Evolutionary conservation across 1,140 invertebrate species (phyloP).

Genomic region (Neodiprion virginianus): DNA sequence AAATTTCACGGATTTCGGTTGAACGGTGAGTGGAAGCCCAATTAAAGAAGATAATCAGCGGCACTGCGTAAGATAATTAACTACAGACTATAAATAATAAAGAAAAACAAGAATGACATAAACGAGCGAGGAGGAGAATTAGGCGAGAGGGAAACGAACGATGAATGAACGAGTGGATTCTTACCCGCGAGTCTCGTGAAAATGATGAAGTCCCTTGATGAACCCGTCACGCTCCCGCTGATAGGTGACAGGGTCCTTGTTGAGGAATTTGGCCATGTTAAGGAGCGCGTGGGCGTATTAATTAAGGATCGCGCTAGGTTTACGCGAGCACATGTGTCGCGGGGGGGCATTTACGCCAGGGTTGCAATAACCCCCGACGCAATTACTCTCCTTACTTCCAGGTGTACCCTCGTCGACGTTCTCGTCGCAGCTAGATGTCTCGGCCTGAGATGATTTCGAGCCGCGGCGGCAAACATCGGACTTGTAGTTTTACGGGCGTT

Average conservation of each 20-base stretch:
- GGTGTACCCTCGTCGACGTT: conserved; percentile 26
- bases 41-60: not conserved
- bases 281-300: conserved; percentile 38
- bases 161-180: conserved; percentile 38
- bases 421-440: conserved; percentile 40
- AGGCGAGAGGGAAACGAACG: conserved; percentile 13
- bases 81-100: not conserved
- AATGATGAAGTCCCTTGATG: conserved; percentile 80
- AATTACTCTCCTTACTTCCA: conserved; percentile 14
- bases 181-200: conserved; percentile 86
- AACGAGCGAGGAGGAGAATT: not conserved
- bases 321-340: conserved; percentile 43
- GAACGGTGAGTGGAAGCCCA: conserved; percentile 9
- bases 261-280: conserved; percentile 72
- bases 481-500: too few relatives aligned
- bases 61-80: conserved; percentile 13
- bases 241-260: conserved; percentile 76
- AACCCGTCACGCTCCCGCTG: conserved; percentile 76
- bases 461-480: conserved; percentile 11
- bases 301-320: conserved; percentile 39
- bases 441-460: conserved; percentile 43
- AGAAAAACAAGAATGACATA: conserved; percentile 11
- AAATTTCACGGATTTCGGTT: not conserved
- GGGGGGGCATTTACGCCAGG: conserved; percentile 48
- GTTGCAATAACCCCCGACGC: not conserved